Percentiles rank a stretch among this genome's conserved stretches.
Conservation (phyloP, 2,113 vertebrate genomes). For the Sigmodon hispidus region DNA sequence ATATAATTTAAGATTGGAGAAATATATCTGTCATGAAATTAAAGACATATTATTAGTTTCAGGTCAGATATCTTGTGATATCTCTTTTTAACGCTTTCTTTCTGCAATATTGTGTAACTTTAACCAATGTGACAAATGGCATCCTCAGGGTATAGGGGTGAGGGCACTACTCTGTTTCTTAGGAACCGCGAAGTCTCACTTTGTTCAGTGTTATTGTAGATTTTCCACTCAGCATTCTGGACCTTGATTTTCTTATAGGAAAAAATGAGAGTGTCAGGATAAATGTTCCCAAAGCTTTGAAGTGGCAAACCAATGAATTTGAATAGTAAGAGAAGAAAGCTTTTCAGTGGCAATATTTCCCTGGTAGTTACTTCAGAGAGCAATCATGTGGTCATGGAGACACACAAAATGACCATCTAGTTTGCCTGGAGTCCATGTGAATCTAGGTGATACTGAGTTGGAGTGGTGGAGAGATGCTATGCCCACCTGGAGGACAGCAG, state of each 20-base stretch:
- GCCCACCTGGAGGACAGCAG: neutral
- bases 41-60: neutral
- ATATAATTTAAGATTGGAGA: conserved; percentile 31
- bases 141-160: neutral
- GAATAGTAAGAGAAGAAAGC: neutral
- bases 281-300: neutral
- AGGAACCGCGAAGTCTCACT: neutral
- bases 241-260: neutral
- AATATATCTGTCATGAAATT: conserved; percentile 51
- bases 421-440: neutral
- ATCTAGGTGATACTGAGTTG: neutral
- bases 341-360: conserved; percentile 4
- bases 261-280: neutral
- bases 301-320: neutral
- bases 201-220: neutral
- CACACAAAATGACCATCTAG: neutral
- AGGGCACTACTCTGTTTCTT: neutral
- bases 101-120: conserved; percentile 7
- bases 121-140: neutral
- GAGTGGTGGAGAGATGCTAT: rapidly evolving
- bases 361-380: neutral
- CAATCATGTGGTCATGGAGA: neutral
- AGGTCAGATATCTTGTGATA: neutral
- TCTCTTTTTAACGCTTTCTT: conserved; percentile 13
- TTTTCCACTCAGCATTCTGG: neutral